These are phyloP conservation scores for Liodrosophila aerea DNA, from an alignment of 2,888 invertebrate species.

Conservation along the genomic window DNA sequence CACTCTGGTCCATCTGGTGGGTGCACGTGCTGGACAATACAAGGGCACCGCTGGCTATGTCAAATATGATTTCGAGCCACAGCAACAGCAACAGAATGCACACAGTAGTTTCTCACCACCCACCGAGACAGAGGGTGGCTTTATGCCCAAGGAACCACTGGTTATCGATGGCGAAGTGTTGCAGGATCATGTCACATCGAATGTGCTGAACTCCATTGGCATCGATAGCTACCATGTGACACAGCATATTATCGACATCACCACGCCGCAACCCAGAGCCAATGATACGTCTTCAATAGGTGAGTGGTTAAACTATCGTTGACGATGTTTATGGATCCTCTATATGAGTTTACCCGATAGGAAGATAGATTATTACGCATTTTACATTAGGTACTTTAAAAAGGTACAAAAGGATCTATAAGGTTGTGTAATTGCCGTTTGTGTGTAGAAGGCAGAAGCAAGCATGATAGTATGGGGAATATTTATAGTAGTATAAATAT, in stretches of 20 bases:
- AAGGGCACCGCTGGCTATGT: conserved; percentile 66
- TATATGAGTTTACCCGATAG: no score
- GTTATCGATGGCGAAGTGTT: conserved; percentile 69
- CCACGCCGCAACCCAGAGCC: conserved; percentile 44
- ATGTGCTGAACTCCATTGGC: conserved; percentile 34
- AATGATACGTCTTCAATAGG: conserved; percentile 82
- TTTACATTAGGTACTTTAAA: no score
- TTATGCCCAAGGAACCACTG: conserved; percentile 88
- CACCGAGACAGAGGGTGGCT: conserved; percentile 91
- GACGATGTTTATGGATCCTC: no score
- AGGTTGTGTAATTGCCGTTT: no score
- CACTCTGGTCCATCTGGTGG: conserved; percentile 58
- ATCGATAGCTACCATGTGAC: conserved; percentile 67
- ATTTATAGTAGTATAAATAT: no score
- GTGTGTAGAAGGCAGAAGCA: no score
- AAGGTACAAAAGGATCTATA: no score
- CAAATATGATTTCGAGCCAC: conserved; percentile 67
- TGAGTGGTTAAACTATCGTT: conserved; percentile 47
- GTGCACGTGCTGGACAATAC: conserved; percentile 43
- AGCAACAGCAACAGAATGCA: conserved; percentile 44
- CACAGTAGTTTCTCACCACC: conserved; percentile 87
- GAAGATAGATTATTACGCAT: no score
- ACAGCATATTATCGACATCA: conserved; percentile 77
- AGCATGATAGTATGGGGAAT: no score
- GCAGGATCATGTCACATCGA: conserved; percentile 61